These are phyloP conservation scores for Oscheius sp. DNA, from an alignment of 2,888 invertebrate species.

Conservation along the genomic window DNA sequence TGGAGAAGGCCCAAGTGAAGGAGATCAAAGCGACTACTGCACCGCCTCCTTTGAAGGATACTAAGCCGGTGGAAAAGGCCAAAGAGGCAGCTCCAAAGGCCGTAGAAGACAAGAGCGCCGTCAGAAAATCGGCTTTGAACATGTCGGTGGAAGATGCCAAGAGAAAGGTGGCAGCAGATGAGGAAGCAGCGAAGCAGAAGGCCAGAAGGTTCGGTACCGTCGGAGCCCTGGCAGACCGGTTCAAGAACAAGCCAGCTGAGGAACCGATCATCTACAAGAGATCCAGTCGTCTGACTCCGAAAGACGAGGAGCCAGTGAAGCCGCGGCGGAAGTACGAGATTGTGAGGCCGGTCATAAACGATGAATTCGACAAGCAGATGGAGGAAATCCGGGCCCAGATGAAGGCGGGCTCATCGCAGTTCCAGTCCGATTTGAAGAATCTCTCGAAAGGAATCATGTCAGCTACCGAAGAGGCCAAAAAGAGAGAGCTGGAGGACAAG, in stretches of 20 bases:
- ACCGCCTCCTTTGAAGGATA: conserved; percentile 10
- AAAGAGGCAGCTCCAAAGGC: background rate
- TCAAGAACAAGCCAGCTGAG: conserved; percentile 42
- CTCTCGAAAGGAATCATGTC: conserved; percentile 52
- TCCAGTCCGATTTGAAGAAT: conserved; percentile 62
- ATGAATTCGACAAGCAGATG: conserved; percentile 72
- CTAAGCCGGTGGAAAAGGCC: background rate
- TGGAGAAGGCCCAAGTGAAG: conserved; percentile 54
- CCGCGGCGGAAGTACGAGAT: conserved; percentile 63
- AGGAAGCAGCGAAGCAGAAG: conserved; percentile 61
- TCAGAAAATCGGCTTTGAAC: conserved; percentile 67
- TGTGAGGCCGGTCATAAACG: conserved; percentile 69
- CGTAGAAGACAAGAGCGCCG: conserved; percentile 65
- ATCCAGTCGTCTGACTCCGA: conserved; percentile 49
- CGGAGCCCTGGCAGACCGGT: conserved; percentile 54
- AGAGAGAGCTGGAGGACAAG: conserved; percentile 48
- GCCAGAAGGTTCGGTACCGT: conserved; percentile 64
- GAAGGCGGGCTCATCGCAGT: conserved; percentile 61
- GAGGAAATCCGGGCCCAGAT: conserved; percentile 70
- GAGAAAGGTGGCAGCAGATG: conserved; percentile 60
- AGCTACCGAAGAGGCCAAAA: conserved; percentile 49
- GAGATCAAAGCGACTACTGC: conserved; percentile 46
- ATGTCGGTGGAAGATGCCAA: conserved; percentile 69
- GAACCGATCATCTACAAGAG: conserved; percentile 62
- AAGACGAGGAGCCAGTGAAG: conserved; percentile 37